Conservation (phyloP, 2,888 invertebrate genomes). For the Stenichneumon culpator region DNA sequence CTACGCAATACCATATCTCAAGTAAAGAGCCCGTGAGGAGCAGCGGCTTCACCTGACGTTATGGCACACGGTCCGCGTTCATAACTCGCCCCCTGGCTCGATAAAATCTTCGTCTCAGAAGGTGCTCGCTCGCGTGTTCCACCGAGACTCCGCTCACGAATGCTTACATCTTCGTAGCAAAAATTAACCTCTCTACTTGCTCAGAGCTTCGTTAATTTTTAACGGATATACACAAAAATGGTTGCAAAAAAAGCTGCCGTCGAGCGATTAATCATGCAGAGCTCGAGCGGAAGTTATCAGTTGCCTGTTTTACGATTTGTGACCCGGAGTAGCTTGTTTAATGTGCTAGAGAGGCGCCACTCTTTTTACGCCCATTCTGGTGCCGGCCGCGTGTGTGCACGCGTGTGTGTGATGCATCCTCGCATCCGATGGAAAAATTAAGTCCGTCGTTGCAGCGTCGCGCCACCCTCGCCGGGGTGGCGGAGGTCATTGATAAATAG, state of each 20-base stretch:
- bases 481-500: conserved; percentile 79
- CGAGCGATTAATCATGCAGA: conserved; percentile 45
- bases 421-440: conserved; percentile 55
- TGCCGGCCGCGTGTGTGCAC: conserved; percentile 23
- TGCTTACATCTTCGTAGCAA: neutral
- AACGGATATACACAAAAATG: neutral
- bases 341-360: conserved; percentile 65
- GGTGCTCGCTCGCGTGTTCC: conserved; percentile 24
- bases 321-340: conserved; percentile 47
- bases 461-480: conserved; percentile 63
- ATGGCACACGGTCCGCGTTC: conserved; percentile 49
- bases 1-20: conserved; percentile 48
- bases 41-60: conserved; percentile 31
- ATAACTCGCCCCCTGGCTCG: conserved; percentile 57
- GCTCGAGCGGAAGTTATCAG: conserved; percentile 62
- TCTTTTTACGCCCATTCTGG: conserved; percentile 46
- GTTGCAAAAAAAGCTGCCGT: conserved; percentile 5
- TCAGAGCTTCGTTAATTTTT: neutral
- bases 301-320: conserved; percentile 63
- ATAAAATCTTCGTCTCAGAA: conserved; percentile 60
- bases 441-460: conserved; percentile 46
- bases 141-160: neutral
- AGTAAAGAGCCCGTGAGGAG: conserved; percentile 26
- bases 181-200: neutral
- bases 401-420: conserved; percentile 27